These are phyloP conservation scores for Cephalopterus ornatus DNA, from an alignment of 2,113 vertebrate genomes.

Conservation along the genomic window DNA sequence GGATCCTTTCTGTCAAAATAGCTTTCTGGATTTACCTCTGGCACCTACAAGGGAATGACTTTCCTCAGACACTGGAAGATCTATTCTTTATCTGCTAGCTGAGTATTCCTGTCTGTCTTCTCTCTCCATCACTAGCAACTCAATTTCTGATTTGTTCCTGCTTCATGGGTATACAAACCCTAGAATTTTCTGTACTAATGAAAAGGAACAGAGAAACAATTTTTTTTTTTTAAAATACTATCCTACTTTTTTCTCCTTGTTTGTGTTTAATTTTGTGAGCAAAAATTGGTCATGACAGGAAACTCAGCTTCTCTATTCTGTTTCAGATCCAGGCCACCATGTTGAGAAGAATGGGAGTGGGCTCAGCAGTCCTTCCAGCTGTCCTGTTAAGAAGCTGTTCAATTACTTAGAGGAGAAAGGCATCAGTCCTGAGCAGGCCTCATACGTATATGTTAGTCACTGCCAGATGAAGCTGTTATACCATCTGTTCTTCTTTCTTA, in stretches of 20 bases:
- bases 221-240: background rate
- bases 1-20: background rate
- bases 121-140: background rate
- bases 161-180: background rate
- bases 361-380: conserved; percentile 44
- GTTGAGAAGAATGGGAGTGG: background rate
- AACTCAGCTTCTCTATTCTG: background rate
- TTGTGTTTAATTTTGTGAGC: background rate
- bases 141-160: background rate
- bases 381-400: conserved; percentile 48
- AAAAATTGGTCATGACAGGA: background rate
- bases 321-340: background rate
- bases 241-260: background rate
- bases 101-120: background rate
- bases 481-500: conserved; percentile 62
- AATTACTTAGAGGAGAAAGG: conserved; percentile 52
- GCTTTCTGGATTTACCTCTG: background rate
- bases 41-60: background rate
- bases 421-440: conserved; percentile 35
- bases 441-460: conserved; percentile 42
- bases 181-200: background rate
- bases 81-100: background rate
- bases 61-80: background rate
- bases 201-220: background rate
- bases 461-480: conserved; percentile 65